These are phyloP conservation scores for Cyanoderma ruficeps DNA, from an alignment of 2,113 vertebrate species.

Conservation along the genomic window DNA sequence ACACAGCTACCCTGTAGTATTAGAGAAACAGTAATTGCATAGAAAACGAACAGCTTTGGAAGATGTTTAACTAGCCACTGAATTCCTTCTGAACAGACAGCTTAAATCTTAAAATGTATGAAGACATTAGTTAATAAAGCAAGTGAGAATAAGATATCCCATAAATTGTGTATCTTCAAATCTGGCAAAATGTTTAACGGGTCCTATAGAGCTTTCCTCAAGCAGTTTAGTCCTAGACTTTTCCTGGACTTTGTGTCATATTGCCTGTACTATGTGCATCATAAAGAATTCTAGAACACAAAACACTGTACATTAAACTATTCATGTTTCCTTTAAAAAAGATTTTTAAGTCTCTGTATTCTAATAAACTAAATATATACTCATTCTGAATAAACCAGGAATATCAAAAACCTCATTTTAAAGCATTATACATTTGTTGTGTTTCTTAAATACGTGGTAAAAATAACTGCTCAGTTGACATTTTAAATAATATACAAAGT, in stretches of 20 bases:
- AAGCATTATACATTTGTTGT: background rate
- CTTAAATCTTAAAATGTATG: background rate
- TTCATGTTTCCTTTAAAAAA: background rate
- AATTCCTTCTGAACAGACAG: background rate
- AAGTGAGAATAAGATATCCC: background rate
- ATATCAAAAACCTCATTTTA: background rate
- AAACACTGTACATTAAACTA: background rate
- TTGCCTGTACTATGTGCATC: background rate
- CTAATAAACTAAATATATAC: background rate
- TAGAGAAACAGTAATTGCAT: background rate
- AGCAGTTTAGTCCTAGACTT: background rate
- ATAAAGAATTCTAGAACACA: background rate
- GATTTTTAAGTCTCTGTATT: background rate
- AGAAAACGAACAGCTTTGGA: background rate
- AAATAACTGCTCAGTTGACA: background rate
- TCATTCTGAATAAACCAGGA: background rate
- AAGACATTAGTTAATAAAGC: background rate
- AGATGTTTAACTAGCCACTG: background rate
- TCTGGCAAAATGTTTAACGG: background rate
- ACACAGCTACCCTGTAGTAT: background rate
- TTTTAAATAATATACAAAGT: background rate
- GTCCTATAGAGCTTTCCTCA: background rate
- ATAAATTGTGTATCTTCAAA: background rate
- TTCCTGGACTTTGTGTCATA: background rate
- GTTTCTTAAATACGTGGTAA: background rate